phyloP scores from a whole-genome alignment of 2,888 invertebrate species.

The Teleogryllus oceanicus region DNA sequence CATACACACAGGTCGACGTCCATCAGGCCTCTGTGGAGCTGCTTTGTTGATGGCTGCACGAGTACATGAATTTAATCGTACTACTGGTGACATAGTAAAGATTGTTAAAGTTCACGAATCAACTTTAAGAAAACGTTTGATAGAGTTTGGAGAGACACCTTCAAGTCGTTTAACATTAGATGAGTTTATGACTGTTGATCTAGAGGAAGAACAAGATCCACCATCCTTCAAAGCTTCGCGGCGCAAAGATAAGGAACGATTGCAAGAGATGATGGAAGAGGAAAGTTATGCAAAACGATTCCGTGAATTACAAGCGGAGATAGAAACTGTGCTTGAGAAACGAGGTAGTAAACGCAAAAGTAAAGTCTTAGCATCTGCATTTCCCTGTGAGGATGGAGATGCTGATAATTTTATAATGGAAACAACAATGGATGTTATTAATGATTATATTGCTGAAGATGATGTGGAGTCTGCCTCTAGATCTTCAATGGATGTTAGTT shows the following conservation, averaged over 20 bases:
- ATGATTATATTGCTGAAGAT: conserved; percentile 45
- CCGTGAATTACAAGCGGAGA: conserved; percentile 77
- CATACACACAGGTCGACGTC: conserved; percentile 91
- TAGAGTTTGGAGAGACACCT: conserved; percentile 96
- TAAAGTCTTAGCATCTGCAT: conserved; percentile 18
- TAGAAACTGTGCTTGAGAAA: conserved; percentile 74
- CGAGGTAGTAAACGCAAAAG: conserved; percentile 32
- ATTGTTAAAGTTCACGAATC: conserved; percentile 95
- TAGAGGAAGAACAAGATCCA: conserved; percentile 95
- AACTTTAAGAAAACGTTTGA: conserved; percentile 83
- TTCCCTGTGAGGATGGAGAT: conserved; percentile 45
- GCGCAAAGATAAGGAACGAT: conserved; percentile 78
- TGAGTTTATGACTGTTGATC: conserved; percentile 94
- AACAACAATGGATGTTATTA: conserved; percentile 50
- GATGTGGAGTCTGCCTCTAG: not conserved
- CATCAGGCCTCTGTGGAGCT: conserved; percentile 97
- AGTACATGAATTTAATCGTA: conserved; percentile 85
- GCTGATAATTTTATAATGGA: conserved; percentile 50
- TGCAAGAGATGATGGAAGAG: conserved; percentile 67
- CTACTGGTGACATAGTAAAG: conserved; percentile 81
- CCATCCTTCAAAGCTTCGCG: conserved; percentile 91
- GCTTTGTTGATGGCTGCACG: conserved; percentile 92
- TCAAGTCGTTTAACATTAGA: conserved; percentile 91
- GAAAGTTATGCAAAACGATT: conserved; percentile 55
- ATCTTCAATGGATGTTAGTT: not conserved